Base-by-base conservation (phyloP, 2,113 vertebrate species). In the Neogale vison region DNA sequence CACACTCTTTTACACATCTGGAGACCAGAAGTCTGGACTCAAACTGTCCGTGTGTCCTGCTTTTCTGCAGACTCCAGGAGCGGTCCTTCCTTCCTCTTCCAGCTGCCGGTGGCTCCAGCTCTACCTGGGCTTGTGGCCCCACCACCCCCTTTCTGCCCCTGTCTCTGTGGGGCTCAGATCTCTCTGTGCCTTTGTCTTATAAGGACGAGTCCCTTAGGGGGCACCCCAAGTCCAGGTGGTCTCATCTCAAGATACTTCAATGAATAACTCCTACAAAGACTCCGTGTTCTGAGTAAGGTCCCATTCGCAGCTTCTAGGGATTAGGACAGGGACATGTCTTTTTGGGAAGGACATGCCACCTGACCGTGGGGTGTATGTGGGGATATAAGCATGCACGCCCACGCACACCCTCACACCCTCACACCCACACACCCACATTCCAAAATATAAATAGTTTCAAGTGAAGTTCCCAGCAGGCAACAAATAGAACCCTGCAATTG, bases 21-120 rank as follows among this genome's bases (percentile, higher is more conserved):
- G 50, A 63, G 20, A n/a, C 42, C 76, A 20, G 24, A 24, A 36
- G 9, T 45, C 17, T 34, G 11, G 20, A 50, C 15, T 15, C 24
- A 4, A 29, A 21, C 0, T 4, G 3, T 31, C 13, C 8, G 0
- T 36, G 8, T 50, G 34, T 69, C 26, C 15, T 0, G 3, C 36
- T 85, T n/a, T 5, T 45, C 15, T 1, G 1, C 18, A 26, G 55
- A 9, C 36, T 13, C 23, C 1, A 12, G 6, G 36, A 6, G 9
- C 2, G 0, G 3, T 15, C 0, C 81, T 5, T 67, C 26, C 59
- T 13, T 45, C 21, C 42, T 0, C 3, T 26, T 63, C 31, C 13
- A 3, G 47, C 57, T 69, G 34, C 45, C 2, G 1, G 24, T 3
- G 14, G 14, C 13, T 4, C 34, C 8, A 29, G 12, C 4, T 3